Conservation (phyloP, 2,888 invertebrate genomes). For the Clepsis dumicolana region DNA sequence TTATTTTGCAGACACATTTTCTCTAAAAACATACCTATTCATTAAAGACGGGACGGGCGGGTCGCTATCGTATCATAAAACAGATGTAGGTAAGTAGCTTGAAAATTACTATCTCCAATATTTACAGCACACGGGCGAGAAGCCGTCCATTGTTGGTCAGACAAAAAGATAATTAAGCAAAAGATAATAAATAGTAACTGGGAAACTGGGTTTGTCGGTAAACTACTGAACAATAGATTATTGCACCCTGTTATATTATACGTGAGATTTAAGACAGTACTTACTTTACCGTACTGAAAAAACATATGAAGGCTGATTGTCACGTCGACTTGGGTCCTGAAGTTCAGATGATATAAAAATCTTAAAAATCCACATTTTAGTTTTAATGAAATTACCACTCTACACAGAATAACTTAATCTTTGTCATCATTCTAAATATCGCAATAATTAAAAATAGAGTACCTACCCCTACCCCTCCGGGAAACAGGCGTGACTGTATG, state of each 20-base stretch:
- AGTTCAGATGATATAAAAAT: too few relatives aligned
- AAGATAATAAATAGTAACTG: neutral
- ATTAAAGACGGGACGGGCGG: neutral
- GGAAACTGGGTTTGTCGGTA: neutral
- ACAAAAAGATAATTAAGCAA: conserved; percentile 2
- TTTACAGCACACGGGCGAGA: neutral
- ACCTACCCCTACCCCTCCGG: too few relatives aligned
- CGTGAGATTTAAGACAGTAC: neutral
- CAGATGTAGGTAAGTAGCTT: neutral
- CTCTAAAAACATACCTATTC: neutral
- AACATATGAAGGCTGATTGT: too few relatives aligned
- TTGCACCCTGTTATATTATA: neutral
- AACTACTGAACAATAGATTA: neutral
- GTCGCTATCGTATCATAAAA: neutral
- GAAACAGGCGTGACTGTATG: too few relatives aligned
- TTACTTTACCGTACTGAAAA: too few relatives aligned
- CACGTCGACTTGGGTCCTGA: too few relatives aligned
- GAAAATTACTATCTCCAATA: neutral
- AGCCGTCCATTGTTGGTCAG: neutral
- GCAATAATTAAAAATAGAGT: too few relatives aligned
- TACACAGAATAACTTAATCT: neutral
- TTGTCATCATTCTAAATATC: neutral
- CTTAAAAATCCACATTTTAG: too few relatives aligned
- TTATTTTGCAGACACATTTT: too few relatives aligned
- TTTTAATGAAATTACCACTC: too few relatives aligned